phyloP scores from a whole-genome alignment of 2,797 vertebrate species.

The Helostoma temminkii region DNA sequence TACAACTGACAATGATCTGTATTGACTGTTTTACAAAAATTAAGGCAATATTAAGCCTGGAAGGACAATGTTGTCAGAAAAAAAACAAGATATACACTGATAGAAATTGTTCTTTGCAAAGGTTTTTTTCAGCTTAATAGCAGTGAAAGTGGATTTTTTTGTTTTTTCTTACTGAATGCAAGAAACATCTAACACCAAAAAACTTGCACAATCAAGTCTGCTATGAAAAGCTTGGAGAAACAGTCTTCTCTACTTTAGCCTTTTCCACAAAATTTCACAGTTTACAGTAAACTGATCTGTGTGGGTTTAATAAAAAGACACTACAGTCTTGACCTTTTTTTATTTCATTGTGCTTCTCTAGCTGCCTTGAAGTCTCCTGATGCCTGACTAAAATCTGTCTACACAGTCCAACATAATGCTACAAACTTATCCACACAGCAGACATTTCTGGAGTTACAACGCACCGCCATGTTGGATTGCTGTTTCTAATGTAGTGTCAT shows the following conservation, averaged over 20 bases:
- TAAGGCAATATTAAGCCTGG: conserved; percentile 24
- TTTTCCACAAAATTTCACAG: conserved; percentile 4
- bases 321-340: background rate
- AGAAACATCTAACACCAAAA: conserved; percentile 10
- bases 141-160: background rate
- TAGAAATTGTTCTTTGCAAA: conserved; percentile 26
- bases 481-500: background rate
- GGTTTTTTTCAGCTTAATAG: conserved; percentile 12
- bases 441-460: background rate
- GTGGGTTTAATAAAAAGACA: background rate
- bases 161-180: background rate
- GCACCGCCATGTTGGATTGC: background rate
- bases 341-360: conserved; percentile 31
- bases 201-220: background rate
- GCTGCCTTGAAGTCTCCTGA: conserved; percentile 53
- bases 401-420: conserved; percentile 8
- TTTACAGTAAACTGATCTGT: conserved; percentile 9
- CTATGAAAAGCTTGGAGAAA: conserved; percentile 20
- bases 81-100: conserved; percentile 37
- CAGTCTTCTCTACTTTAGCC: background rate
- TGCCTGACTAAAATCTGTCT: conserved; percentile 25
- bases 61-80: conserved; percentile 40
- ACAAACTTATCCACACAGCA: conserved; percentile 5
- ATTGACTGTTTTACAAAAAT: conserved; percentile 33
- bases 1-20: conserved; percentile 25